These are phyloP conservation scores for Yponomeuta evonymella DNA, from an alignment of 2,888 invertebrate species.

Conservation along the genomic window DNA sequence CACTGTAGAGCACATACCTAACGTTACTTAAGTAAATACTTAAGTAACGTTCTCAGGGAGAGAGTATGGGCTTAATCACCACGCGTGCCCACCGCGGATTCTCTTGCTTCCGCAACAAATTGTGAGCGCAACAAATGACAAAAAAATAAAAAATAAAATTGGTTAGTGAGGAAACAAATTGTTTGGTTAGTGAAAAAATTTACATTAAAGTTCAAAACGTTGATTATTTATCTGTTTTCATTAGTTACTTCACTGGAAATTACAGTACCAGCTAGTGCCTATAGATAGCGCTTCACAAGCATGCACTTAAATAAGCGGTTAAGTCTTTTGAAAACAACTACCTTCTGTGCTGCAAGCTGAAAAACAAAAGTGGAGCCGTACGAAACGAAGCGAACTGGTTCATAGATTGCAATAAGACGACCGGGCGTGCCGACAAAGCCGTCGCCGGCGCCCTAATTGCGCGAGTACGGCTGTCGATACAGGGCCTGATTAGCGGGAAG, in stretches of 20 bases:
- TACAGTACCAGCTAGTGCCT: not conserved
- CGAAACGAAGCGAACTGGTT: conserved; percentile 5
- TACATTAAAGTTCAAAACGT: too few species aligned
- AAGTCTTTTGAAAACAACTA: not conserved
- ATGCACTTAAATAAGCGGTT: not conserved
- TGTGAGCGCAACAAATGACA: too few species aligned
- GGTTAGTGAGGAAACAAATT: too few species aligned
- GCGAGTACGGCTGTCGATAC: conserved; percentile 52
- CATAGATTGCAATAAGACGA: conserved; percentile 12
- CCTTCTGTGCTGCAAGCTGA: not conserved
- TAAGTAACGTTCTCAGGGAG: too few species aligned
- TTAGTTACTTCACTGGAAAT: conserved; percentile 14
- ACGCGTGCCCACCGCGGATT: too few species aligned
- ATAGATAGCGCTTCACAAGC: not conserved
- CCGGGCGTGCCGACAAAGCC: conserved; percentile 24
- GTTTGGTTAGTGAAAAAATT: too few species aligned
- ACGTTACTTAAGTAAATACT: too few species aligned
- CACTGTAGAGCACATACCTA: too few species aligned
- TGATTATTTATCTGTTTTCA: too few species aligned
- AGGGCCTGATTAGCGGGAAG: conserved; percentile 60
- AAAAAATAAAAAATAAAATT: too few species aligned
- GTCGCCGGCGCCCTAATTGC: conserved; percentile 64
- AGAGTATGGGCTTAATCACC: too few species aligned
- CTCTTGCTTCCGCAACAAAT: too few species aligned
- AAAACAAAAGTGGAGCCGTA: conserved; percentile 4